Evolutionary conservation across 1,140 invertebrate genomes (phyloP), one percentile per base, ranked within the genome.

Genomic region (Cydia fagiglandana): DNA sequence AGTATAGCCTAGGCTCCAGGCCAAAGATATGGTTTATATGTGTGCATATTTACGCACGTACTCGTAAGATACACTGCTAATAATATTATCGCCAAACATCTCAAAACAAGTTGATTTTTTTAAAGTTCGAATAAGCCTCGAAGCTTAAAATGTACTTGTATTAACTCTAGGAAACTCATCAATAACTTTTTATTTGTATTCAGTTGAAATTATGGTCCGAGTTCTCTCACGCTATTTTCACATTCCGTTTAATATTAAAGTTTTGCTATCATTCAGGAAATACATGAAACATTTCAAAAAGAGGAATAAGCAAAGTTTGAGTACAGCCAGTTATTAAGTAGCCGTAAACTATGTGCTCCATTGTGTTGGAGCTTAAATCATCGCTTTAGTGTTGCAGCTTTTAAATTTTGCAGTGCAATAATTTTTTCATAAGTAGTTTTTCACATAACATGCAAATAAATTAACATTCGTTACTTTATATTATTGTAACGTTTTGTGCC

Each of bases 241-340:
- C 30, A 66, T 34, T 66, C 30, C 13, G 30, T 66, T 66, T 38
- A 66, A 66, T 66, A 66, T 30, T 24, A 66, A 34, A 66, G 12
- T 66, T 66, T 66, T 66, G 15, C 30, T 66, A 66, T 66, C 64
- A 66, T 30, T 66, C 64, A 66, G 64, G 24, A 66, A 66, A 66
- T 66, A n/a, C 64, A 34, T 66, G 64, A 38, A 66, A 66, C 64
- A 38, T 66, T 66, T 66, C 64, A 24, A 66, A 66, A 66, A 66
- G 64, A 66, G 30, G 30, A 66, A 66, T 15, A 66, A 66, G 64
- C 28, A 9, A 66, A 66, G 64, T 66, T 66, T 24, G 30, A 38
- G 24, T 38, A 66, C 64, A 15, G 64, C 64, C 24, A 15, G 64
- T 38, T 66, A 38, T 38, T 66, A 28, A 28, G 61, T 66, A 66